A percentile compares a stretch with the other conserved stretches of the same genome.
phyloP scores from a whole-genome alignment of 2,888 invertebrate genomes.

The Drosophila buzzatii region DNA sequence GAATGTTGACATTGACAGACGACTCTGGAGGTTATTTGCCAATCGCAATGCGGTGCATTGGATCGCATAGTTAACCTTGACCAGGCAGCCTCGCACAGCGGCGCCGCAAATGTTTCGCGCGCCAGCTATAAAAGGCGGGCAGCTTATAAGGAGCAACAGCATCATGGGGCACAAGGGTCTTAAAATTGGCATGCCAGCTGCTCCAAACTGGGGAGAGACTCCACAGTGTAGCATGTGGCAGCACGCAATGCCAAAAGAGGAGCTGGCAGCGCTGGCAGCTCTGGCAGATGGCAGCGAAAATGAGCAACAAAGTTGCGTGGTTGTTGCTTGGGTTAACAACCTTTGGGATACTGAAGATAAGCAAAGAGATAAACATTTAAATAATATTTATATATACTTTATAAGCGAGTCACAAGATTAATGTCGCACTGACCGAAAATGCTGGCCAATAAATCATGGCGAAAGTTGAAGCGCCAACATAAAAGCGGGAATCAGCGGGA shows the following conservation, averaged over 20 bases:
- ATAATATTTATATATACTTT: slow-evolving; percentile 65
- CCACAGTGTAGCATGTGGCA: slow-evolving; percentile 41
- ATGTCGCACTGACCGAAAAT: slow-evolving; percentile 63
- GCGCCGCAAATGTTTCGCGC: slow-evolving; percentile 47
- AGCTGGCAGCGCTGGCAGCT: slow-evolving; percentile 1
- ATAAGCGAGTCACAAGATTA: slow-evolving; percentile 59
- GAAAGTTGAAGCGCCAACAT: slow-evolving; percentile 55
- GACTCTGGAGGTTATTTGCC: slow-evolving; percentile 58
- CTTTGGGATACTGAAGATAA: slow-evolving; percentile 46
- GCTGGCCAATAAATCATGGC: slow-evolving; percentile 79
- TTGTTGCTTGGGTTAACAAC: slow-evolving; percentile 50
- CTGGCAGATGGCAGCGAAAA: slow-evolving; percentile 22
- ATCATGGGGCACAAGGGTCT: slow-evolving; percentile 47
- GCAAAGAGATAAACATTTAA: slow-evolving; percentile 62
- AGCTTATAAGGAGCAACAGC: slow-evolving; percentile 52
- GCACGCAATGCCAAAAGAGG: slow-evolving; percentile 41
- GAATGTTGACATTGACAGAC: slow-evolving; percentile 63
- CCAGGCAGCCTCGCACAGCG: slow-evolving; percentile 43
- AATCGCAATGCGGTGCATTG: slow-evolving; percentile 40
- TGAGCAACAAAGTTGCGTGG: slow-evolving; percentile 44
- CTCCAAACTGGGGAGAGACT: slow-evolving; percentile 17
- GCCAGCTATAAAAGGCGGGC: slow-evolving; percentile 56
- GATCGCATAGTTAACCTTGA: slow-evolving; percentile 67
- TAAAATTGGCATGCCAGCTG: slow-evolving; percentile 34
- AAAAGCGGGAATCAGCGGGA: slow-evolving; percentile 20